phyloP scores from a whole-genome alignment of 2,113 vertebrate species.

The Rhabdomys dilectus region DNA sequence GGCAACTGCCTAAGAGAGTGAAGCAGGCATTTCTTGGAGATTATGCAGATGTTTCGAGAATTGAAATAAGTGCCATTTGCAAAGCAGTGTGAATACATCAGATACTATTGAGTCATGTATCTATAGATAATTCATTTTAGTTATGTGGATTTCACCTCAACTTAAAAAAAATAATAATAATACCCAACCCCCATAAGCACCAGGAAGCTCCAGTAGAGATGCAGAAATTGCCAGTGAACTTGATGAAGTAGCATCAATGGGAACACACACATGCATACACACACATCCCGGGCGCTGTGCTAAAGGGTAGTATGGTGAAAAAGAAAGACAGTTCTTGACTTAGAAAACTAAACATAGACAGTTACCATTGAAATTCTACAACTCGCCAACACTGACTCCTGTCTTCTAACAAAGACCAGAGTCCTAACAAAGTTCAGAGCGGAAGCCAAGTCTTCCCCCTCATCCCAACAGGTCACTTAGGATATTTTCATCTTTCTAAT shows the following conservation, averaged over 20 bases:
- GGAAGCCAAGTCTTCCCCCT: not conserved
- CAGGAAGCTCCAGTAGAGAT: constrained; percentile 14
- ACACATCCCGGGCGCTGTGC: too few species aligned
- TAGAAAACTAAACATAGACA: not conserved
- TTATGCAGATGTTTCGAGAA: not conserved
- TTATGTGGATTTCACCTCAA: not conserved
- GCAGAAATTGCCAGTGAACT: constrained; percentile 20
- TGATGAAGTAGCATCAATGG: not conserved
- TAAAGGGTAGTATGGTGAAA: not conserved
- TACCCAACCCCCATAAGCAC: not conserved
- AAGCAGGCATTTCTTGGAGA: not conserved
- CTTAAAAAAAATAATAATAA: not conserved
- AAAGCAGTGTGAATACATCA: not conserved
- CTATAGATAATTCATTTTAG: not conserved
- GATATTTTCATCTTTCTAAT: not conserved
- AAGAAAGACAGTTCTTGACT: not conserved
- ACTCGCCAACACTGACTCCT: not conserved
- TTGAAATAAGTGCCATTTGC: not conserved
- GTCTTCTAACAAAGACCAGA: not conserved
- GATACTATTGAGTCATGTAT: not conserved
- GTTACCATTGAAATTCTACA: not conserved
- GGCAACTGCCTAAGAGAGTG: not conserved
- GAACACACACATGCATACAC: not conserved
- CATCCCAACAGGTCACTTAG: not conserved
- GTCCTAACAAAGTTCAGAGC: not conserved